Evolutionary conservation across 2,888 invertebrate genomes (phyloP), one percentile per base, ranked within the genome.

Genomic region (Ptycholaimellus sp.): DNA sequence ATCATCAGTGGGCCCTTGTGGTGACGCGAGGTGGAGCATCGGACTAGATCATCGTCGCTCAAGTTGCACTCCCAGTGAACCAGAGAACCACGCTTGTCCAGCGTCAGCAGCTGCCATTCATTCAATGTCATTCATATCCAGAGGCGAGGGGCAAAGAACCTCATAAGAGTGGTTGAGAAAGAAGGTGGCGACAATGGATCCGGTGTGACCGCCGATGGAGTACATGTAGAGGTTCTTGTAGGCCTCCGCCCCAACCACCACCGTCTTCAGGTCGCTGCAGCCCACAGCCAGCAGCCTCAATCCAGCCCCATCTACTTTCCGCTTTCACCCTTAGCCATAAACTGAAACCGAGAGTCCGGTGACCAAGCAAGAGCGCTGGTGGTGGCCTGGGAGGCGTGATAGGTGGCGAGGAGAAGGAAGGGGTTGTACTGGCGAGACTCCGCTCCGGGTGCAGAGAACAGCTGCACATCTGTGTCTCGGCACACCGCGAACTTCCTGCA

Each of bases 301-400:
- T 38, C 33, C 9, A 39, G 30, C 28, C 18, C 14, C 13, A 38
- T 35, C n/a, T 30, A 44, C 41, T n/a, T 33, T 31, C n/a, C n/a
- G n/a, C n/a, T n/a, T n/a, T 18, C 19, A 6, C 9, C 18, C 13
- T 6, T 16, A 32, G 13, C 13, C 14, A n/a, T 2, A 20, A n/a
- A n/a, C 20, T 25, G 49, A 43, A 49, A 69, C 68, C 71, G 74
- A 0, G 90, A 87, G 61, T 93, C 87, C 17, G 69, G 66, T 0
- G 85, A 79, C 96, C 96, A 96, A 56, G 80, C 76, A 3, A 96
- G 54, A 54, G 74, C 79, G 0, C 76, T 76, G 0, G 79, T 74
- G 42, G 76, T 76, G 57, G 83, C 82, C 41, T 70, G 71, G 1
- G 81, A 70, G 33, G 76, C 77, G 50, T 74, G 71, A 58, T 76